Conservation (phyloP, 1,140 invertebrate genomes). For the Rhizoglyphus robini region DNA sequence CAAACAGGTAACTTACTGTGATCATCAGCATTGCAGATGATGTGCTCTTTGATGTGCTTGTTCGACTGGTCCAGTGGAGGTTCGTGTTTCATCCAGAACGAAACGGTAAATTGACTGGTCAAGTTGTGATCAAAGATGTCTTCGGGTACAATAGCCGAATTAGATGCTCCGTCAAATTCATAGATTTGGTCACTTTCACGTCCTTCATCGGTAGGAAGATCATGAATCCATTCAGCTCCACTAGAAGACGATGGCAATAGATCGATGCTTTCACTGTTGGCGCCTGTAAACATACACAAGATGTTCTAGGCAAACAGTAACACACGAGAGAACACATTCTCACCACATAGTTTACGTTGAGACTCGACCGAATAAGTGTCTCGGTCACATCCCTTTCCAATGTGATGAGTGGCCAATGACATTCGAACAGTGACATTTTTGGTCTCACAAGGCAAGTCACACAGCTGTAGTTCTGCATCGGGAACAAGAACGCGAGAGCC, state of each 20-base stretch:
- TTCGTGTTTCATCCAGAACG: slow-evolving; percentile 83
- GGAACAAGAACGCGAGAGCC: slow-evolving; percentile 66
- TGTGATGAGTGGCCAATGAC: slow-evolving; percentile 60
- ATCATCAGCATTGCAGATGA: slow-evolving; percentile 88
- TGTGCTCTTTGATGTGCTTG: slow-evolving; percentile 81
- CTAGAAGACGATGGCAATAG: slow-evolving; percentile 68
- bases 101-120: slow-evolving; percentile 66
- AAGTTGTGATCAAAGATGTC: slow-evolving; percentile 45
- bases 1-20: slow-evolving; percentile 55
- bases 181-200: slow-evolving; percentile 78
- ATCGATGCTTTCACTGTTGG: slow-evolving; percentile 54
- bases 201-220: slow-evolving; percentile 75
- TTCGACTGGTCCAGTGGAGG: slow-evolving; percentile 48
- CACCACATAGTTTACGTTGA: slow-evolving; percentile 75
- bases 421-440: slow-evolving; percentile 49
- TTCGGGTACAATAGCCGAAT: slow-evolving; percentile 66
- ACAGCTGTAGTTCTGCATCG: slow-evolving; percentile 67
- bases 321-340: too few relatives aligned
- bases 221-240: slow-evolving; percentile 66
- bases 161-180: slow-evolving; percentile 74
- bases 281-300: slow-evolving; percentile 37
- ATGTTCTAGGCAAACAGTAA: too few relatives aligned
- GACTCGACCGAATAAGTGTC: slow-evolving; percentile 77
- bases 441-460: slow-evolving; percentile 60
- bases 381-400: slow-evolving; percentile 74